Evolutionary conservation across 1,140 invertebrate genomes (phyloP), one percentile per base, ranked within the genome.

Genomic region (Agrilus planipennis): DNA sequence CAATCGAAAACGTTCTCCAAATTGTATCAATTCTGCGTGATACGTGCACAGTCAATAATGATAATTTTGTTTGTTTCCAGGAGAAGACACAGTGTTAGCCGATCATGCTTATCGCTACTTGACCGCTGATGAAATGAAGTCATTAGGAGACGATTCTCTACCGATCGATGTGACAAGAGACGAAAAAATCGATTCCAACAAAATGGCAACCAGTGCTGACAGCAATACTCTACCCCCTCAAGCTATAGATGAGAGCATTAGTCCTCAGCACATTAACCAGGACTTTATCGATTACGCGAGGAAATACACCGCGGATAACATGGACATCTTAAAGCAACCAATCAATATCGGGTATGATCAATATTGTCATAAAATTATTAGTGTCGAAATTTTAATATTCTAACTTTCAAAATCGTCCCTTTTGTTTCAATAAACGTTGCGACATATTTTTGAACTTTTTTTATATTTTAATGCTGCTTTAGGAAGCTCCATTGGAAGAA

Each of bases 61-160:
- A 5, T 29, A 29, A 29, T 25, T 5, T 36, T 4, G 14, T 36
- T 3, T 51, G 39, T 39, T 60, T 62, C 16, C 55, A 91, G 87
- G 81, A 57, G 88, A 90, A 63, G 89, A 93, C 57, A 84, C 82
- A 37, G 75, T 89, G 55, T 70, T 89, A 31, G 88, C 83, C 44
- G 89, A 94, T 59, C 88, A 92, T 54, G 86, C 87, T 1, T 93
- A 92, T 61, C 73, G 87, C 40, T 93, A 93, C 65, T 68, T 93
- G 40, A 92, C 89, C 2, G 82, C 84, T 21, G 90, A 93, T 62
- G 83, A 93, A 58, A 92, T 93, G 89, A 93, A 93, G 65, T 89
- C 84, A 42, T 64, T 94, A 22, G 84, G 89, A 30, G 89, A 94
- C 57, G 89, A 94, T 66, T 92, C 89, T 3, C 64, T 92, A 23